Evolutionary conservation across 2,797 vertebrate species (phyloP), one percentile per base, ranked within the genome.

Genomic region (Podarcis siculus): DNA sequence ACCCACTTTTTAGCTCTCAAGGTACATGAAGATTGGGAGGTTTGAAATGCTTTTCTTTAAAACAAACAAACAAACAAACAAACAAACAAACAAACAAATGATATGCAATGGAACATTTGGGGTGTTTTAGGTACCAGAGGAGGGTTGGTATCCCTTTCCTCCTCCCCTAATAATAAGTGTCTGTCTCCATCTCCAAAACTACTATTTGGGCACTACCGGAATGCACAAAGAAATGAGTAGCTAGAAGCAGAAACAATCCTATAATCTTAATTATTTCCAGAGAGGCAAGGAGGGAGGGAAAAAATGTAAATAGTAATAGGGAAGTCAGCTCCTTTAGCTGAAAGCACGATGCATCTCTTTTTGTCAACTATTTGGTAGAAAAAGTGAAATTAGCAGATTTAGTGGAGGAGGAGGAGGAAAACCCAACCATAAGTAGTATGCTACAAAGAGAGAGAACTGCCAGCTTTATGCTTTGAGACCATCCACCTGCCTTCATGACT

Each of bases 241-340:
- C 88, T 72, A 93, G 93, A 94, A 93, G 87, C 90, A 95, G 94
- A 95, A 92, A 94, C 93, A 97, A 95, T 96, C 96, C 64, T 79
- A 23, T 25, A 37, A 97, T 96, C 96, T 96, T 96, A 95, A 95
- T 80, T 79, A 84, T 90, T 91, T 90, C 92, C 90, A 87, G 91
- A 96, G 91, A 95, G 92, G 95, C 90, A 95, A 91, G 35, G 19
- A 23, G n/a, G 23, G 19, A 75, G 10, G 73, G 4, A 21, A n/a
- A 58, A 13, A 94, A 94, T 90, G 90, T 97, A 94, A 96, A 95
- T 90, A 93, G 92, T 92, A 91, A 79, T 72, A 92, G 96, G 93
- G 87, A 91, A 67, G 21, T 13, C 12, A 83, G 89, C 81, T 85
- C 91, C 94, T 86, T 91, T 82, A 86, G 89, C 92, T 86, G 85